Percentiles rank a stretch among this genome's conserved stretches.
Conservation (phyloP, 2,113 vertebrate genomes). For the Chiloscyllium plagiosum region DNA sequence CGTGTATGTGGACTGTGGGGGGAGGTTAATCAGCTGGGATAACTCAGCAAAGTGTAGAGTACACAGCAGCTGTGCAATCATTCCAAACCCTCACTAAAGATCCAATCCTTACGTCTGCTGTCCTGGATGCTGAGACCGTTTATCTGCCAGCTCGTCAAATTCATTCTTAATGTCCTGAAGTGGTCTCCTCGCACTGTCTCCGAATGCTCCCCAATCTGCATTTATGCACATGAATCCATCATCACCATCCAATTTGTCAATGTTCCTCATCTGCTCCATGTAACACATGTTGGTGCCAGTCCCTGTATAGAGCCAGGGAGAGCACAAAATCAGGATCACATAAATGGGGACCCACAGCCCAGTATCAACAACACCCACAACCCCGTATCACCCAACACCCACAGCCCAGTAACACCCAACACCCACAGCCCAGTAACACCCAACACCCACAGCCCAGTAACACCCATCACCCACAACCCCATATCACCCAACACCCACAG, state of each 20-base stretch:
- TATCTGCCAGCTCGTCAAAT: constrained; percentile 53
- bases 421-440: too few species aligned
- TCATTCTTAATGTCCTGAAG: constrained; percentile 64
- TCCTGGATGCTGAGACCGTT: constrained; percentile 53
- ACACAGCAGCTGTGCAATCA: background rate
- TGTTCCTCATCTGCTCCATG: constrained; percentile 64
- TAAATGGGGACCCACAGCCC: accelerated
- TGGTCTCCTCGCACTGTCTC: constrained; percentile 54
- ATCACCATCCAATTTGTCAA: constrained; percentile 42
- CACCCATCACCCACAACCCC: too few species aligned
- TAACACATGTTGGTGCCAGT: constrained; percentile 67
- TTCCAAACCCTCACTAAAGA: background rate
- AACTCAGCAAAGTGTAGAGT: background rate
- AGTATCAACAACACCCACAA: too few species aligned
- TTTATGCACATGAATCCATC: too few species aligned
- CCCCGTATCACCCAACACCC: too few species aligned
- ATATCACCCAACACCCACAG: too few species aligned
- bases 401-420: too few species aligned
- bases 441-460: too few species aligned
- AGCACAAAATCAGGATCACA: constrained; percentile 9
- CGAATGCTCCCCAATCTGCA: too few species aligned
- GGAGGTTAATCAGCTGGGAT: background rate
- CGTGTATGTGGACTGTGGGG: background rate
- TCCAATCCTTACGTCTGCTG: constrained; percentile 56
- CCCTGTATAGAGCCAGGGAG: constrained; percentile 41